Evolutionary conservation across 64 coral and sea anemone species (phyloP), one percentile per base, ranked within the genome.

Genomic region (Actinia tenebrosa): DNA sequence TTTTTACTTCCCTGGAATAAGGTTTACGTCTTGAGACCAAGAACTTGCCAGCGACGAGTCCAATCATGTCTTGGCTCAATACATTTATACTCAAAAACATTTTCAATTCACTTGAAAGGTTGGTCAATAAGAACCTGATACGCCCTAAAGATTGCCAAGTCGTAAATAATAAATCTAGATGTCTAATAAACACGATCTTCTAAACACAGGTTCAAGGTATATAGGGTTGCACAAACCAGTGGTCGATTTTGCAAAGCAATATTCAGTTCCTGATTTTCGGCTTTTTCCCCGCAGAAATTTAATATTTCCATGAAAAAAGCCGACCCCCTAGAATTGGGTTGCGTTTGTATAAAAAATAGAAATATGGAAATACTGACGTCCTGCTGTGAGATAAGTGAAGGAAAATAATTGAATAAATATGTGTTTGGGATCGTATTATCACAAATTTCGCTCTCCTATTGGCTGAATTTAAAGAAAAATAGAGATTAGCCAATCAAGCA

Each of bases 351-450:
- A 58, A 58, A 37, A 16, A 58, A 58, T 58, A 58, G 2, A 58
- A 47, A 0, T 58, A 58, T 58, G 56, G 56, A n/a, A 66, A 25
- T 23, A 66, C 63, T 22, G 63, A 23, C 10, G 5, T 30, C 69
- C 69, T 75, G 15, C 69, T 75, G 69, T 4, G 69, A 75, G 23
- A 23, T 23, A 8, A 66, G 63, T 66, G 63, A 25, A 66, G 63
- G 63, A 66, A 75, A 75, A 30, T 75, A 42, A 75, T 30, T 30
- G 69, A 75, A 75, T 27, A 75, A 75, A 75, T 75, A 75, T 75
- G 10, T 75, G 15, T 75, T 15, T 75, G 11, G n/a, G 10, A 42
- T 42, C 13, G 69, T 9, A 75, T 75, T 75, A 75, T 75, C n/a
- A 75, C 26, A 30, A 30, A 75, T 11, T 0, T 75, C 69, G 26